Evolutionary conservation across 2,797 vertebrate species (phyloP), one percentile per base, ranked within the genome.

Genomic region (Simalia tracyae): DNA sequence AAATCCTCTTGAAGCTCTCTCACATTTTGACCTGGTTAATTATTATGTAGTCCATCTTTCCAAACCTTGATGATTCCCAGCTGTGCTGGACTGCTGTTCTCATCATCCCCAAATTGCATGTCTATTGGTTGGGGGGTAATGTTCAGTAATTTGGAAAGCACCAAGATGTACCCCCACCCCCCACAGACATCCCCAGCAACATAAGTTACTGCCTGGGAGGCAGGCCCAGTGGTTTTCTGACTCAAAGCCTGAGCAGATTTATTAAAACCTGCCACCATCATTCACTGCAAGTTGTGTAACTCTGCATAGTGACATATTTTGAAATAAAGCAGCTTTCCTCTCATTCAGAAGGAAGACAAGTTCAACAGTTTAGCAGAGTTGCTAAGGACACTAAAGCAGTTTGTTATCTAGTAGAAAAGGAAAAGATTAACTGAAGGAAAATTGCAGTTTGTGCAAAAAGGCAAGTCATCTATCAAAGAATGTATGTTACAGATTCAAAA

Each of bases 351-450:
- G 42, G 66, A 93, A 91, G 94, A 87, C 93, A 95, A 93, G 81
- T 4, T 28, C 31, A 88, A 88, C 84, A 26, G n/a, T 91, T 94
- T 61, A 91, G 91, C 94, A 95, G 93, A 94, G 92, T 90, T 91
- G 94, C 92, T 85, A 46, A 26, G 2, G 10, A 86, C 92, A 76
- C 93, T 89, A 46, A 28, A 63, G 46, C 86, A 60, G 57, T 36
- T 56, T 89, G 88, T 89, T 96, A 93, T 95, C 92, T 88, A 93
- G 92, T 89, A 89, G 91, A 92, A 91, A 94, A 15, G 90, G 22
- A 63, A 60, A 59, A 92, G 93, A 68, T 89, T 68, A 81, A 92
- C 96, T 66, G 92, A 95, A 95, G 92, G 31, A 94, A 92, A 94
- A 96, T 94, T 91, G 50, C 54, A 92, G 63, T 92, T 76, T 31